Base-by-base conservation (phyloP, 1,140 invertebrate genomes). In the Hycleus cichorii region DNA sequence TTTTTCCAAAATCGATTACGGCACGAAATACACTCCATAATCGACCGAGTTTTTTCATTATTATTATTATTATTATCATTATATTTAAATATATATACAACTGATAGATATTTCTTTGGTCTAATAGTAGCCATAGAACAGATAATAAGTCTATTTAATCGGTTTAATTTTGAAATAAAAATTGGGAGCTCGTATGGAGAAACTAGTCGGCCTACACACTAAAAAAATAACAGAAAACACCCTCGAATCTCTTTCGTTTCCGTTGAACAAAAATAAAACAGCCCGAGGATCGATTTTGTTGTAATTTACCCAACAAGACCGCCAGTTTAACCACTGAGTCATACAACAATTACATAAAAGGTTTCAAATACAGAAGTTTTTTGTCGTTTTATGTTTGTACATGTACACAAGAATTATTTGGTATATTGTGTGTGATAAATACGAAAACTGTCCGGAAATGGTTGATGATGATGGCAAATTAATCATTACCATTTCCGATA, bases 21-120 rank as follows among this genome's bases (percentile, higher is more conserved):
- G 53, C 32, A n/a, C 11, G 40, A 42, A 45, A 57, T 61, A 43
- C 38, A 26, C 49, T 42, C 18, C 12, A 57, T 27, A 53, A 52
- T 53, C 58, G 50, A 60, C 58, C 49, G 38, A 43, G 59, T 68
- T 69, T 68, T 69, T 65, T 69, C 57, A 60, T 27, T 62, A 64
- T 63, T 52, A 54, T 42, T 9, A 42, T 62, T 59, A 60, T 32
- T 63, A 64, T 64, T 49, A 55, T 42, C 9, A 42, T 42, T 10
- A n/a, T 62, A 57, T 51, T 57, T 58, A 49, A 46, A 59, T 57
- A 54, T 68, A 69, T 70, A 65, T 70, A 72, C 70, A 70, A 43
- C 39, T 68, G 65, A 68, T 69, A 70, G 64, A 68, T 67, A 68
- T 63, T 68, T 71, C 69, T 72, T 72, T 71, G 71, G 69, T 71